phyloP scores from a whole-genome alignment of 2,797 vertebrate genomes.

The Hemibagrus guttatus region DNA sequence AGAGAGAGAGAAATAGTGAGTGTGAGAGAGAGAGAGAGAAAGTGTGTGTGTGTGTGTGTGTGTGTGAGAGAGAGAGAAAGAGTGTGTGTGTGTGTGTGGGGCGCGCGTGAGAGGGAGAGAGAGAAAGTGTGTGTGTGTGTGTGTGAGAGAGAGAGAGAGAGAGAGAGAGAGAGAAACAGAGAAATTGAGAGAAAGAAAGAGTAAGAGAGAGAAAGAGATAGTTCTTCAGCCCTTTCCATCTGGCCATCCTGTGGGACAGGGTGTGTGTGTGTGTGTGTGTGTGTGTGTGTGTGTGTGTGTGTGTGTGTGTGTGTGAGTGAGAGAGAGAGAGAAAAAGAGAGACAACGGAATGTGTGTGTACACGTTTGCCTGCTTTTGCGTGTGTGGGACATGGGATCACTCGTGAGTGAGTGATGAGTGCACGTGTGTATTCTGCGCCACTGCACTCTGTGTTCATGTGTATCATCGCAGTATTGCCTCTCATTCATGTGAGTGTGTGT shows the following conservation, averaged over 20 bases:
- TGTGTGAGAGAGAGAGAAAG: too few relatives aligned
- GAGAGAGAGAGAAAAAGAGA: background rate
- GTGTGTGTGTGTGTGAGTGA: slow-evolving; percentile 24
- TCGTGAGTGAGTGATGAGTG: slow-evolving; percentile 8
- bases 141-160: too few relatives aligned
- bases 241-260: slow-evolving; percentile 71
- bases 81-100: too few relatives aligned
- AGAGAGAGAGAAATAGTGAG: slow-evolving; percentile 26
- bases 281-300: slow-evolving; percentile 36
- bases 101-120: too few relatives aligned
- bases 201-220: background rate
- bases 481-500: slow-evolving; percentile 17
- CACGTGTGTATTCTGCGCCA: background rate
- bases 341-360: slow-evolving; percentile 40
- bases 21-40: too few relatives aligned
- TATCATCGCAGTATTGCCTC: slow-evolving; percentile 25
- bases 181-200: too few relatives aligned
- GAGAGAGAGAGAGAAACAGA: too few relatives aligned
- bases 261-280: slow-evolving; percentile 46
- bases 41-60: too few relatives aligned
- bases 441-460: slow-evolving; percentile 10
- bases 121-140: slow-evolving; percentile 23
- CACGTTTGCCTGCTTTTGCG: slow-evolving; percentile 19
- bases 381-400: slow-evolving; percentile 10
- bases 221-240: slow-evolving; percentile 71